Base-by-base conservation (phyloP, 2,888 invertebrate genomes). In the Cecidostiba fungosa region DNA sequence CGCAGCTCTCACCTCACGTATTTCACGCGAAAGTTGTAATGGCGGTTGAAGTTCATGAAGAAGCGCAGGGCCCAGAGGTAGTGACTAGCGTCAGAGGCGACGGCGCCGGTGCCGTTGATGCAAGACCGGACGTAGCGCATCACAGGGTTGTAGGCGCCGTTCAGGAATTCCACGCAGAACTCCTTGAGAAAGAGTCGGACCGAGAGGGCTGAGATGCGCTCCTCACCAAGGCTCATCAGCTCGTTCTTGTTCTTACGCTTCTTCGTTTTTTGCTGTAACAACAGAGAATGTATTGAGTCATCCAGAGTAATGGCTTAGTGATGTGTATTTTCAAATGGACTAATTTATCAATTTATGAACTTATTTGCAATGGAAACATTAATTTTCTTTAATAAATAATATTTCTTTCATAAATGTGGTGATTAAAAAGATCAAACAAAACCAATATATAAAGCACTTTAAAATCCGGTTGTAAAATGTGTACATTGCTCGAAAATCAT, bases 1-100 rank as follows among this genome's bases (percentile, higher is more conserved):
- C 39, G 62, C 50, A 59, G 59, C 81, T 90, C 92, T 94, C 94
- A 98, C 98, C 98, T 97, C 89, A 99, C 97, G 90, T 97, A 95
- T 93, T 98, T 97, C 88, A 98, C 96, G 94, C 97, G 96, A 92
- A 98, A 97, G 91, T 97, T 96, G 93, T 97, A 96, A 90, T 96
- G 95, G 88, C 99, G 96, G 94, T 98, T 99, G 94, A 99, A 99
- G 94, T 98, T 98, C 98, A 99, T 98, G 94, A 99, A 99, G 94
- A 99, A 99, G 91, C 97, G 96, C 89, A 99, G 95, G 10, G 98
- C 96, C 98, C 98, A 99, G 87, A 99, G 94, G 93, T 98, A 98
- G 93, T 98, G 98, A 0, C 97, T 97, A 92, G 98, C 98, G 94
- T 99, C 99, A 92, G 98, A 96, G 81, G 96, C 95, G 91, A 97